Conservation (phyloP, 2,797 vertebrate genomes). For the Heteromormyrus szaboi region DNA sequence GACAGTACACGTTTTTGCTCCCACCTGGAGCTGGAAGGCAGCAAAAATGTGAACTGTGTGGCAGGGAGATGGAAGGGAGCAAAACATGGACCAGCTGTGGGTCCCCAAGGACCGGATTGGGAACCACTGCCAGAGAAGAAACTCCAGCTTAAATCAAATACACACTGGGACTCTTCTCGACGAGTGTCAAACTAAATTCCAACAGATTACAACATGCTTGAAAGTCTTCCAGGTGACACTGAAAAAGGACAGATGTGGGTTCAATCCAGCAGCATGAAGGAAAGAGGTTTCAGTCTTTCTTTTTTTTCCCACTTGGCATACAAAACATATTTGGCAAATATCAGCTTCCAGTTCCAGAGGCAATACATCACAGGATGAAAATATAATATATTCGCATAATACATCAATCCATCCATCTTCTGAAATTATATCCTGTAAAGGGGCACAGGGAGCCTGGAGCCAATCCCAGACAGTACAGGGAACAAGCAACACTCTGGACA, state of each 20-base stretch:
- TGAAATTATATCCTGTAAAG: not conserved
- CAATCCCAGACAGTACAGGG: not conserved
- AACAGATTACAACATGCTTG: constrained; percentile 9
- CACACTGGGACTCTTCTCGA: not conserved
- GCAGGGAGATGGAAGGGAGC: not conserved
- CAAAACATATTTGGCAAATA: constrained; percentile 17
- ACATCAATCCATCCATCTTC: constrained; percentile 17
- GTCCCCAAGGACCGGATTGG: not conserved
- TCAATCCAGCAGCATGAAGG: not conserved
- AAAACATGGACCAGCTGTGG: not conserved
- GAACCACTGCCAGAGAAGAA: not conserved
- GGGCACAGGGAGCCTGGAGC: not conserved
- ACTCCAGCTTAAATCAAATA: not conserved
- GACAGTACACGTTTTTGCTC: not conserved
- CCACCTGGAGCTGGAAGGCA: not conserved
- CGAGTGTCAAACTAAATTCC: not conserved
- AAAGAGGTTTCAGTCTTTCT: not conserved
- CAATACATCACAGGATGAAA: constrained; percentile 11
- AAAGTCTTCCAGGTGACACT: constrained; percentile 17
- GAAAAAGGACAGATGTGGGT: not conserved
- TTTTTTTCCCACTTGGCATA: not conserved
- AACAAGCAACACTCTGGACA: not conserved
- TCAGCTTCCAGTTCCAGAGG: constrained; percentile 12
- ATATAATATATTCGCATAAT: constrained; percentile 17
- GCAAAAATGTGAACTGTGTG: no score